Conservation (phyloP, 2,797 vertebrate genomes). For the Buceros bicornis region DNA sequence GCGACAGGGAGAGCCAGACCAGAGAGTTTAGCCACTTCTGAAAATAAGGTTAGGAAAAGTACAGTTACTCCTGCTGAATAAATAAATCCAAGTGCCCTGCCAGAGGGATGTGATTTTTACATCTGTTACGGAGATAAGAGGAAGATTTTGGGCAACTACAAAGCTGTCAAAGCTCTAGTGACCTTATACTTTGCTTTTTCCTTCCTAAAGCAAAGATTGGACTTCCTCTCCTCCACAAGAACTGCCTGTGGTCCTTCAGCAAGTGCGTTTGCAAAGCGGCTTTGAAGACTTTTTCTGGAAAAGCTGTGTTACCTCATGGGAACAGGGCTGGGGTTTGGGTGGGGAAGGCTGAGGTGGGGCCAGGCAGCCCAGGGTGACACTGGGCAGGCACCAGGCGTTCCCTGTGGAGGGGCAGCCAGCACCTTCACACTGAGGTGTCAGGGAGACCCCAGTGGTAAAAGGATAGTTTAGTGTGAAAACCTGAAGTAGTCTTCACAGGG, state of each 20-base stretch:
- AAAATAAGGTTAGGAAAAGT: background rate
- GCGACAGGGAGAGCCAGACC: background rate
- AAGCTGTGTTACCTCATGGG: background rate
- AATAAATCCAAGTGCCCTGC: background rate
- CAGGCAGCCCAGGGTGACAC: background rate
- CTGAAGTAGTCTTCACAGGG: background rate
- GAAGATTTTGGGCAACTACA: background rate
- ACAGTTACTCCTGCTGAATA: background rate
- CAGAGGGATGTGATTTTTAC: background rate
- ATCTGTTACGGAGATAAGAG: background rate
- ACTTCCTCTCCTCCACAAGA: background rate
- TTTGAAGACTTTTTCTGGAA: background rate
- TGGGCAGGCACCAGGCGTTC: fast-evolving
- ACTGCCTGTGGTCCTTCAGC: background rate
- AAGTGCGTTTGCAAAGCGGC: background rate
- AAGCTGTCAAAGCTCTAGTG: background rate
- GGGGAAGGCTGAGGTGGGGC: background rate
- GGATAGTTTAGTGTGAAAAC: background rate
- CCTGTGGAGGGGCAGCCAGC: background rate
- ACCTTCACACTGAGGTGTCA: background rate
- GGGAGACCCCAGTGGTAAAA: background rate
- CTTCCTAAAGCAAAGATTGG: background rate
- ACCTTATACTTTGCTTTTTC: background rate
- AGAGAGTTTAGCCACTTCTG: background rate
- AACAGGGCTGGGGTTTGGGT: background rate